Evolutionary conservation across 2,113 vertebrate genomes (phyloP).

Genomic region (Recurvirostra avosetta): DNA sequence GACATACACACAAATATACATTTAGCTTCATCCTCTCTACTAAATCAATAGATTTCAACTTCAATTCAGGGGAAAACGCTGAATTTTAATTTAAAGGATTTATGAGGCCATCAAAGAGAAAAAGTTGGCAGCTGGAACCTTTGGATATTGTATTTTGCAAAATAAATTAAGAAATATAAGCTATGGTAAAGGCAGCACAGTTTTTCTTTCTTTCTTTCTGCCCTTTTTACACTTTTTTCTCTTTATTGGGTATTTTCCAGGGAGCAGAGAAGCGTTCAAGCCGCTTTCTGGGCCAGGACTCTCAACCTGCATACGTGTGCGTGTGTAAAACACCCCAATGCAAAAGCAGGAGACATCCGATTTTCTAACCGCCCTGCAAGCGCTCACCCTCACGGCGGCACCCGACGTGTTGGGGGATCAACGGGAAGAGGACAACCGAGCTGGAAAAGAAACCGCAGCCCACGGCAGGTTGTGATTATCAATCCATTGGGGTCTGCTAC

Average conservation of each 20-base stretch:
- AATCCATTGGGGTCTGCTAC: too few relatives aligned
- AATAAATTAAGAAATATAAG: neutral
- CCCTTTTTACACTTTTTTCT: neutral
- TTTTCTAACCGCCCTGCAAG: too few relatives aligned
- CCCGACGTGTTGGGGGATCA: too few relatives aligned
- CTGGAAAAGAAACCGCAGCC: too few relatives aligned
- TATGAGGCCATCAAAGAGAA: neutral
- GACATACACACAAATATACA: neutral
- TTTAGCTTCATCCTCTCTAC: neutral
- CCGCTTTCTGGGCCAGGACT: neutral
- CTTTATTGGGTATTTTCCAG: neutral
- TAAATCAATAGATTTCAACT: neutral
- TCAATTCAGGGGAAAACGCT: neutral
- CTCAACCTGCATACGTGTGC: rapidly evolving
- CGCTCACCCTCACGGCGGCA: too few relatives aligned
- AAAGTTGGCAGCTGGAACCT: neutral
- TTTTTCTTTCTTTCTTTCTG: neutral
- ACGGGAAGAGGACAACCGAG: too few relatives aligned
- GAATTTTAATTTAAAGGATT: neutral
- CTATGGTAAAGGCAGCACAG: neutral
- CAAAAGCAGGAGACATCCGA: neutral
- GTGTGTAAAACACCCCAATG: neutral
- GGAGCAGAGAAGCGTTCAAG: neutral
- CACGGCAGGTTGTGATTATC: too few relatives aligned
- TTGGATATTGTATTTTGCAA: neutral